These are phyloP conservation scores for Tyrophagus putrescentiae DNA, from an alignment of 1,140 invertebrate species.

Conservation along the genomic window DNA sequence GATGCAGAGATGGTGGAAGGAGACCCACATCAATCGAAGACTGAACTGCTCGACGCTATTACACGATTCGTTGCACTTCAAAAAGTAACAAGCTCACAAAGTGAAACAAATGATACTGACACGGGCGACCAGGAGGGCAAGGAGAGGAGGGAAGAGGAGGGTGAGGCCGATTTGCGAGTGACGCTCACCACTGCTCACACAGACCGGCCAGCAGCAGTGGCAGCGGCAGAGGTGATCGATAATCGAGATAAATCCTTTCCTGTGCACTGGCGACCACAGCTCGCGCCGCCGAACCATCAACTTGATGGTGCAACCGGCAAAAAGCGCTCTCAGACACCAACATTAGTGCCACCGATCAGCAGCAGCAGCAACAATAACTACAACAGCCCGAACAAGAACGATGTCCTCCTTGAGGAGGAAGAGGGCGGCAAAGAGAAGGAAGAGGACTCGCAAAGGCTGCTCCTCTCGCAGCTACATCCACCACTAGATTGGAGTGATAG, in stretches of 20 bases:
- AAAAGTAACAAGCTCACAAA: neutral
- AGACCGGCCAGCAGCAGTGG: no score
- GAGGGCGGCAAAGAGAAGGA: no score
- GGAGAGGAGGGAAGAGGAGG: neutral
- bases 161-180: neutral
- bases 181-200: no score
- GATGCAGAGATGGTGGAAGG: no score
- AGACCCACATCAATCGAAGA: neutral
- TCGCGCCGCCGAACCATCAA: neutral
- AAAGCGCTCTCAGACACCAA: neutral
- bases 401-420: no score
- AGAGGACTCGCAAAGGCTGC: no score
- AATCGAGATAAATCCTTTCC: neutral
- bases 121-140: neutral
- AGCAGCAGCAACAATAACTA: no score
- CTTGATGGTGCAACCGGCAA: neutral
- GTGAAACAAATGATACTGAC: neutral
- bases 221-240: neutral
- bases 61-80: slow-evolving; percentile 5
- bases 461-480: no score
- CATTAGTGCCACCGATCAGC: neutral
- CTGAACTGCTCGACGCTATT: neutral
- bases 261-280: neutral
- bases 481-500: no score
- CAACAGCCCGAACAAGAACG: no score